Conservation (phyloP, 2,888 invertebrate species). For the Drosophila kokeensis region DNA sequence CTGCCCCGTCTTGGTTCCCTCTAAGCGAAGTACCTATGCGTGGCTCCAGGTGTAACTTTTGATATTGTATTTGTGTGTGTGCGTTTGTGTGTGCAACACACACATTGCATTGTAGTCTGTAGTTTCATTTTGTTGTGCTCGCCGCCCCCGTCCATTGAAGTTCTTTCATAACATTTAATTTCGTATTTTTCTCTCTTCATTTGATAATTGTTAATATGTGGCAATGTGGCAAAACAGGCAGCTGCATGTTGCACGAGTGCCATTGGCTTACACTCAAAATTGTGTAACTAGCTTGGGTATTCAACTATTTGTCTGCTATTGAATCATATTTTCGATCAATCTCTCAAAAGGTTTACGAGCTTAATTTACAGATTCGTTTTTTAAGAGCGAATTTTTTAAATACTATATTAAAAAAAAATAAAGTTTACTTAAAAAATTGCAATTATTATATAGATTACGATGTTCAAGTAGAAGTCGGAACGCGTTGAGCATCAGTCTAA, state of each 20-base stretch:
- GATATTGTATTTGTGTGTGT: slow-evolving; percentile 26
- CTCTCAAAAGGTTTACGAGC: neutral
- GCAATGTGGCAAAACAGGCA: slow-evolving; percentile 34
- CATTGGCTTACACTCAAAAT: slow-evolving; percentile 28
- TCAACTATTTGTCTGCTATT: neutral
- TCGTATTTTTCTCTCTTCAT: slow-evolving; percentile 29
- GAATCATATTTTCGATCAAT: neutral
- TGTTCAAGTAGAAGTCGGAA: slow-evolving; percentile 15
- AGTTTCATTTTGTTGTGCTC: slow-evolving; percentile 39
- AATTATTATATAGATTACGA: neutral
- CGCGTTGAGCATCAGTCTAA: slow-evolving; percentile 13
- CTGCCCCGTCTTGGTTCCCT: slow-evolving; percentile 12
- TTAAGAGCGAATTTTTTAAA: neutral
- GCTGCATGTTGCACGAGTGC: slow-evolving; percentile 35
- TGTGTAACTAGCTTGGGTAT: neutral
- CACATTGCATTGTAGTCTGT: slow-evolving; percentile 36
- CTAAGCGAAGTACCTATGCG: slow-evolving; percentile 52
- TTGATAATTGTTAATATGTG: slow-evolving; percentile 55
- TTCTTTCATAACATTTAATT: slow-evolving; percentile 69
- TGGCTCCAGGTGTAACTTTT: slow-evolving; percentile 78
- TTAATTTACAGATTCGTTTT: neutral
- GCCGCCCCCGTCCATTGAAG: slow-evolving; percentile 37
- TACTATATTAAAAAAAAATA: neutral
- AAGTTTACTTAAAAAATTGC: neutral
- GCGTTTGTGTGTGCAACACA: slow-evolving; percentile 22